Percentiles rank a stretch among this genome's conserved stretches.
Conservation (phyloP, 1,140 invertebrate genomes). For the Magallana gigas region DNA sequence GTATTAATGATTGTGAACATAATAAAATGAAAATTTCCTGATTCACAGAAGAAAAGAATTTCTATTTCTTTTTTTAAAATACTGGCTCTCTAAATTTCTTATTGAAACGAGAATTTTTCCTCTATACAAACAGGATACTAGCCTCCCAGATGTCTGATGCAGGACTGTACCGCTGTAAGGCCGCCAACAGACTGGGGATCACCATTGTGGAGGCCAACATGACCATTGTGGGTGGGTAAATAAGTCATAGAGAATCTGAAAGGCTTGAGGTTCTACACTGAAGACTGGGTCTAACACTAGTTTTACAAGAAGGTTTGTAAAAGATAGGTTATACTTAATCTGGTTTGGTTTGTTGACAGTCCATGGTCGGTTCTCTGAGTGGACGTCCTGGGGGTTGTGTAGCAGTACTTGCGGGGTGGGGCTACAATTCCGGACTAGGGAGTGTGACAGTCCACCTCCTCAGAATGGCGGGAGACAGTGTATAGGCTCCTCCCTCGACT, state of each 20-base stretch:
- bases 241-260: no score
- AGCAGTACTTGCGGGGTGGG: slow-evolving; percentile 85
- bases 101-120: background rate
- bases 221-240: slow-evolving; percentile 76
- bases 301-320: no score
- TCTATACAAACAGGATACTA: slow-evolving; percentile 72
- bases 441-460: slow-evolving; percentile 83
- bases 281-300: no score
- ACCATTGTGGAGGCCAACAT: slow-evolving; percentile 73
- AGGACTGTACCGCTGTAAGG: slow-evolving; percentile 81
- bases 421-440: slow-evolving; percentile 82
- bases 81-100: no score
- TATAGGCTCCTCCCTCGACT: slow-evolving; percentile 64
- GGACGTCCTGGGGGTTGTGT: slow-evolving; percentile 85
- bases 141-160: slow-evolving; percentile 78
- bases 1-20: no score
- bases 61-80: no score
- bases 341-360: slow-evolving; percentile 69
- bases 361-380: slow-evolving; percentile 84
- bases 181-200: slow-evolving; percentile 78
- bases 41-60: no score
- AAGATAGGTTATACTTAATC: no score
- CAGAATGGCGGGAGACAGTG: slow-evolving; percentile 73
- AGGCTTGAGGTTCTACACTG: no score
- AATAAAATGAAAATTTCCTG: no score